Evolutionary conservation across 2,888 invertebrate genomes (phyloP).

Genomic region (Pammene aurita): DNA sequence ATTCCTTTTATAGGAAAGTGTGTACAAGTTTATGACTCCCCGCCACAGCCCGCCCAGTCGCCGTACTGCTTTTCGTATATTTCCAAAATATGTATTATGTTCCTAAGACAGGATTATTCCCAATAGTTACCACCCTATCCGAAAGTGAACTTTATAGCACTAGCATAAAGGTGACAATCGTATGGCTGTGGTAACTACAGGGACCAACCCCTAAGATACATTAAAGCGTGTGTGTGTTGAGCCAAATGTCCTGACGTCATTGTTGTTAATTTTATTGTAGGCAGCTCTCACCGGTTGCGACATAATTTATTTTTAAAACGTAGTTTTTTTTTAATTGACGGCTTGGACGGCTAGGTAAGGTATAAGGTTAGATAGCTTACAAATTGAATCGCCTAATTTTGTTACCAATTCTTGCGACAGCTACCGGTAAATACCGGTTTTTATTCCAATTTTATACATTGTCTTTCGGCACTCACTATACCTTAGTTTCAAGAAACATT

Average conservation of each 20-base stretch:
- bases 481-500: conserved; percentile 37
- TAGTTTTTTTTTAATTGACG: conserved; percentile 48
- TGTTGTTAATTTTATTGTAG: conserved; percentile 70
- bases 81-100: conserved; percentile 33
- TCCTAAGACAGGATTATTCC: conserved; percentile 26
- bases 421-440: conserved; percentile 13
- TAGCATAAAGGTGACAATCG: background rate
- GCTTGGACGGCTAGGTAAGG: conserved; percentile 45
- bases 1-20: background rate
- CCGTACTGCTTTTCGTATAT: conserved; percentile 13
- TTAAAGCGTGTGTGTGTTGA: conserved; percentile 40
- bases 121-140: background rate
- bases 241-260: conserved; percentile 42
- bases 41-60: conserved; percentile 12
- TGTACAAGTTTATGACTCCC: background rate
- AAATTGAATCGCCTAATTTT: conserved; percentile 56
- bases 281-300: conserved; percentile 64
- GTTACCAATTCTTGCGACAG: conserved; percentile 56
- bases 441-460: conserved; percentile 39
- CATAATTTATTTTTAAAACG: conserved; percentile 43
- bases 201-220: conserved; percentile 8
- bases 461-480: conserved; percentile 36
- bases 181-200: background rate
- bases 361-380: conserved; percentile 54
- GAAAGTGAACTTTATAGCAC: background rate